Evolutionary conservation across 2,113 vertebrate genomes (phyloP), one percentile per base, ranked within the genome.

Genomic region (Daubentonia madagascariensis): DNA sequence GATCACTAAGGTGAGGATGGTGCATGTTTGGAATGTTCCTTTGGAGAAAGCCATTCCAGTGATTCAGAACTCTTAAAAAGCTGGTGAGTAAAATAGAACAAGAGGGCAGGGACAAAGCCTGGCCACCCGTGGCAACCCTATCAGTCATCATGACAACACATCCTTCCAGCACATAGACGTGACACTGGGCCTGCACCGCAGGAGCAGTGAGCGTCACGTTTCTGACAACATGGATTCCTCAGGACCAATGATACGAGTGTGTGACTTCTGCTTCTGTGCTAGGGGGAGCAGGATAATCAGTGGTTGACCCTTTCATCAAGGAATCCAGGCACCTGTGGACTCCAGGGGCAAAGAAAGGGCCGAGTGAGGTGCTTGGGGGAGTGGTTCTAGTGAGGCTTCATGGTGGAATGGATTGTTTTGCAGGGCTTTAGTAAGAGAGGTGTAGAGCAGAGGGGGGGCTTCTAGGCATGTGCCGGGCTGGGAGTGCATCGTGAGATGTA

Each of bases 51-150:
- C 52, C 86, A 73, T 54, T n/a, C 12, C 72, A 25, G n/a, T 18
- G 81, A 86, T 8, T 84, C 43, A 11, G 72, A 85, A 91, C 40
- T 52, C 85, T 75, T 43, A 37, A 93, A 11, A 88, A 86, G 48
- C 43, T 35, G 16, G 30, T n/a, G 12, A 59, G 30, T 13, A 65
- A 76, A 30, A 23, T 30, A 90, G 83, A 80, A 95, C 45, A 54
- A 16, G 50, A 67, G 9, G 54, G 25, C 52, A 86, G 40, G 37
- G 35, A 37, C 35, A 40, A 5, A 3, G 45, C 43, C 25, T 16
- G 37, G 43, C 28, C 54, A 45, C 6, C 22, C 0, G 30, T 40
- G 65, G 23, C 3, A 50, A 1, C 1, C 5, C 30, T 65, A 30
- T 22, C 37, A 8, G 75, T 87, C 79, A n/a, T 37, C 8, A n/a